Evolutionary conservation across 1,140 invertebrate species (phyloP), one percentile per base, ranked within the genome.

Genomic region (Heliconius congener): DNA sequence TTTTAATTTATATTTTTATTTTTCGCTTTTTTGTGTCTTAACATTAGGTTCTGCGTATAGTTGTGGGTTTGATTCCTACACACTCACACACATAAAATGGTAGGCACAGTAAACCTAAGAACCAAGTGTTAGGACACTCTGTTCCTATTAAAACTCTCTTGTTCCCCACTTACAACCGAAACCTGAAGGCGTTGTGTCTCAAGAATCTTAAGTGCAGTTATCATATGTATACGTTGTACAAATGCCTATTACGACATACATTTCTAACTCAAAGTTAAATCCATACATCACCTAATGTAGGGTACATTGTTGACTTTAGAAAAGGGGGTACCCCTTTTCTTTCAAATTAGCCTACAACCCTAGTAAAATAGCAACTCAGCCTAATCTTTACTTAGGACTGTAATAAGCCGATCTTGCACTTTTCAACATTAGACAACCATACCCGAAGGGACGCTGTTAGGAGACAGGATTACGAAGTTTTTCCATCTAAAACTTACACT

Each of bases 401-500:
- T 73, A 75, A 79, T 82, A 81, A 86, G 83, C 77, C 78, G 82
- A 83, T 85, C 74, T 78, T 72, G 78, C 78, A 80, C 76, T 85
- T 86, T 81, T 80, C 73, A 77, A 82, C 83, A 83, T 85, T 84
- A 84, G 81, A 83, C 82, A 81, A 87, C 85, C 81, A 72, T 74
- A 60, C 85, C 83, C 85, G 57, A 81, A 83, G 86, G 88, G 88
- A 90, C 82, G 79, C 84, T 81, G 79, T 80, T 85, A 77, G 83
- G 82, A 88, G 83, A 86, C 84, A 84, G 87, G 86, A 88, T 92
- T 88, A 88, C 87, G 75, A 93, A 93, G 85, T 93, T 93, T 93
- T 93, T 93, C 91, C 87, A 93, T 93, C 87, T 91, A 87, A 91
- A 92, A 93, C 86, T 93, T 93, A 55, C 76, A 89, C 90, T 89